Conservation (phyloP, 1,140 invertebrate genomes). For the Augochlora pura region DNA sequence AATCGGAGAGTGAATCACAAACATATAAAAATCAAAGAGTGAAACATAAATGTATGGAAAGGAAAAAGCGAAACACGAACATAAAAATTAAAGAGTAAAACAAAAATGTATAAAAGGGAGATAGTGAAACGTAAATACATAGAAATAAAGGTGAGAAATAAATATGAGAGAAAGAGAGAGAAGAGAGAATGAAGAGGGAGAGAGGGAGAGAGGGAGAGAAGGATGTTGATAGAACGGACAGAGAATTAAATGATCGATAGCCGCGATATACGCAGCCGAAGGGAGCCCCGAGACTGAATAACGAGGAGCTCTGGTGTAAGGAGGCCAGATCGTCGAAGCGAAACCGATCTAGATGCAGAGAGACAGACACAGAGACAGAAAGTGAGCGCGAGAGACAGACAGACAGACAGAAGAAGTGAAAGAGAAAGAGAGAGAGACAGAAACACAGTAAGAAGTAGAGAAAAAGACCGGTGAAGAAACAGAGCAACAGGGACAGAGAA, state of each 20-base stretch:
- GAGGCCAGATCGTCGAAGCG: constrained; percentile 63
- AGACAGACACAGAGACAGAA: constrained; percentile 15
- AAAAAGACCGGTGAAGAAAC: background rate
- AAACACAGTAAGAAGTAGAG: background rate
- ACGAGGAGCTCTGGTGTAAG: constrained; percentile 47
- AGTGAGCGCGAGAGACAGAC: constrained; percentile 1
- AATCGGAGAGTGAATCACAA: too few species aligned
- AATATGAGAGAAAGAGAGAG: too few species aligned
- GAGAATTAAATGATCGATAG: constrained; percentile 42
- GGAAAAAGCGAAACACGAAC: too few species aligned
- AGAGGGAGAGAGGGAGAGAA: background rate
- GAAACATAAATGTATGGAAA: too few species aligned
- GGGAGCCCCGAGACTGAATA: constrained; percentile 29
- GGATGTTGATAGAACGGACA: background rate
- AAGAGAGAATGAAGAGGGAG: too few species aligned
- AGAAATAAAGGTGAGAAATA: too few species aligned
- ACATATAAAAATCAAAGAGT: too few species aligned
- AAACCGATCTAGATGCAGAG: constrained; percentile 58
- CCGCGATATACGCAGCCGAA: constrained; percentile 35
- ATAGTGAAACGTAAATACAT: too few species aligned
- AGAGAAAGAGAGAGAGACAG: background rate
- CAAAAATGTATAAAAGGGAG: too few species aligned
- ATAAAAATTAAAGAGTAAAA: too few species aligned
- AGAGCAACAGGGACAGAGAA: constrained; percentile 21
- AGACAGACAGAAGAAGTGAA: background rate